phyloP scores from a whole-genome alignment of 1,140 invertebrate species.

The Pachyrhynchus sulphureomaculatus region DNA sequence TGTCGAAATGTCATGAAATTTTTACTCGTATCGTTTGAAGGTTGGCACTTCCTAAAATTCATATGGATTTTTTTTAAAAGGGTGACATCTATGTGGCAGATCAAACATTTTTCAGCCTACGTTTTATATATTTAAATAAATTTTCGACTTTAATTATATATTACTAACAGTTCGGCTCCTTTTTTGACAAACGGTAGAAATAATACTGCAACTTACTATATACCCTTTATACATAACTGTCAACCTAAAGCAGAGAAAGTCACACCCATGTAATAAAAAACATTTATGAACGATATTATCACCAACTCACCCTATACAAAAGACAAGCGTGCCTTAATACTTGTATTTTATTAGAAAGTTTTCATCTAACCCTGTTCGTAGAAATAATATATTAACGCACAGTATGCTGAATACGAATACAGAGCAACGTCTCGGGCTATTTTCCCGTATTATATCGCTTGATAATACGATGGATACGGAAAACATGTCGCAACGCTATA shows the following conservation, averaged over 20 bases:
- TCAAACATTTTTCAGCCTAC: too few relatives aligned
- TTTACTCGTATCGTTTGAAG: too few relatives aligned
- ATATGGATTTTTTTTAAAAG: too few relatives aligned
- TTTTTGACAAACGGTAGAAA: background rate
- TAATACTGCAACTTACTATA: background rate
- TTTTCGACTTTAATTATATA: too few relatives aligned
- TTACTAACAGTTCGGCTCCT: background rate
- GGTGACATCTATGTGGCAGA: too few relatives aligned
- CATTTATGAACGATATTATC: background rate
- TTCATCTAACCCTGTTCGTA: slow-evolving; percentile 16
- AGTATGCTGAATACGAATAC: slow-evolving; percentile 14
- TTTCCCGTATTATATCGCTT: too few relatives aligned
- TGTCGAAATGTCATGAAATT: too few relatives aligned
- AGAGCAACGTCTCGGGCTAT: too few relatives aligned
- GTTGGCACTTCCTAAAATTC: too few relatives aligned
- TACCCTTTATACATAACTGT: background rate
- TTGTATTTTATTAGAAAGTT: slow-evolving; percentile 20
- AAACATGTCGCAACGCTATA: too few relatives aligned
- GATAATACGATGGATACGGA: too few relatives aligned
- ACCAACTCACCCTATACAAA: background rate
- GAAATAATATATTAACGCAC: slow-evolving; percentile 20
- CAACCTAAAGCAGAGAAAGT: background rate
- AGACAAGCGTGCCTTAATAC: slow-evolving; percentile 7
- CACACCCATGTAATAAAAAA: background rate
- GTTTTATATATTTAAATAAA: too few relatives aligned